Base-by-base conservation (phyloP, 2,113 vertebrate genomes). In the Alosa alosa region DNA sequence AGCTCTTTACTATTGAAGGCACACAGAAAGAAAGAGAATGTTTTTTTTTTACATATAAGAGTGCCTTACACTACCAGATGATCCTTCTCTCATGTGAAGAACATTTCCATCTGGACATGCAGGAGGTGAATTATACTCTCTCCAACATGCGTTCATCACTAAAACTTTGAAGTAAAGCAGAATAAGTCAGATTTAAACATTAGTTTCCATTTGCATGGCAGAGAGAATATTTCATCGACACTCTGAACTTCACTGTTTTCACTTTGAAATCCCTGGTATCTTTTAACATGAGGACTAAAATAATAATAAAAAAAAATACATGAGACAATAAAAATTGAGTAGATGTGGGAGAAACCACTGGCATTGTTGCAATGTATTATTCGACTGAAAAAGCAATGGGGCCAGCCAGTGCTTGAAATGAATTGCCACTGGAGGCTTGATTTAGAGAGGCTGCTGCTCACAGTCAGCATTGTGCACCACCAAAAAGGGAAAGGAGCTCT, bases 101-200 rank as follows among this genome's bases (percentile, higher is more conserved):
- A 72, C 31, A 72, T 78, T 17, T 6, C 13, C 31, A 17, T 78
- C 15, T 17, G 2, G 1, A 8, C 2, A 17, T 41, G 31, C 11
- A 78, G 31, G 72, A 78, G 13, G 15, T 31, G 13, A 78, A 15
- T 4, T 17, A 68, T 68, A 2, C 10, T 7, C 17, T 39, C 64
- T 78, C 31, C 3, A 39, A 78, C 11, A 78, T 39, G 5, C 15
- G 13, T 78, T 78, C 31, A 36, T 36, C 72, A 78, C 15, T 36
- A 5, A 17, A 78, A 39, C 4, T 13, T 78, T 17, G 4, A 78
- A 78, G 31, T 13, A 36, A 78, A 78, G 11, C 13, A 0, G 25
- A 78, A 78, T 78, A 39, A 78, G 36, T 36, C 72, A 18, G 72
- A 78, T 78, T 78, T 78, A 78, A 78, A 78, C 72, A 78, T 78